phyloP scores from a whole-genome alignment of 2,797 vertebrate species.

The Lacerta viridis region DNA sequence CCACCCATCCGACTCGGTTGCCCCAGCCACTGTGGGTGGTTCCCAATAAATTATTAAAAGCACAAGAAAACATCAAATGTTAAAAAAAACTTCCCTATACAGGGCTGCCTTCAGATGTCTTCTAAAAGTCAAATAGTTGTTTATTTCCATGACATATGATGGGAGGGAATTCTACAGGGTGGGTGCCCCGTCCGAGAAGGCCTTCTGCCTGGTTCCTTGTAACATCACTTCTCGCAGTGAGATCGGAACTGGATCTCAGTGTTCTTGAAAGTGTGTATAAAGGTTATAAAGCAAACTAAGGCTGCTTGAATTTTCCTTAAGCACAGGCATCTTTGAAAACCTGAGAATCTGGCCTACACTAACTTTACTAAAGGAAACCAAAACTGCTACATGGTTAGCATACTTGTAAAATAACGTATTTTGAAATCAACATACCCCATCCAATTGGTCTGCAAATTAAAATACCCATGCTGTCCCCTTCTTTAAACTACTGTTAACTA shows the following conservation, averaged over 20 bases:
- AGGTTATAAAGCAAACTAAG: neutral
- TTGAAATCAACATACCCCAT: neutral
- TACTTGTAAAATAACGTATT: neutral
- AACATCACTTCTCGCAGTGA: too few relatives aligned
- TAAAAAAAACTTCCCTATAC: too few relatives aligned
- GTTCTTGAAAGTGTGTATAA: neutral
- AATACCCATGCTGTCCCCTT: neutral
- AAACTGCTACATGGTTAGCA: neutral
- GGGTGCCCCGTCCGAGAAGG: too few relatives aligned
- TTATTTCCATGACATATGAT: too few relatives aligned
- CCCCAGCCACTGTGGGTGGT: too few relatives aligned
- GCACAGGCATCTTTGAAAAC: constrained; percentile 45
- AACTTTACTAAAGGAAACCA: neutral
- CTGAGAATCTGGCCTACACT: neutral
- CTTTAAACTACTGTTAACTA: neutral
- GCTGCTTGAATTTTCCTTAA: neutral
- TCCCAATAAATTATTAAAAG: too few relatives aligned
- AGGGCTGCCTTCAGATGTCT: neutral
- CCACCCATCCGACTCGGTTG: too few relatives aligned
- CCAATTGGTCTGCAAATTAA: neutral
- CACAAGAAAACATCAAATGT: too few relatives aligned
- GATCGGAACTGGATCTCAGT: neutral
- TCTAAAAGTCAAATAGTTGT: neutral
- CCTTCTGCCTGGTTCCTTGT: too few relatives aligned
- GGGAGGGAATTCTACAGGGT: too few relatives aligned